A percentile compares a stretch with the other conserved stretches of the same genome.
phyloP scores from a whole-genome alignment of 1,140 invertebrate genomes.

The Brachionus calyciflorus region DNA sequence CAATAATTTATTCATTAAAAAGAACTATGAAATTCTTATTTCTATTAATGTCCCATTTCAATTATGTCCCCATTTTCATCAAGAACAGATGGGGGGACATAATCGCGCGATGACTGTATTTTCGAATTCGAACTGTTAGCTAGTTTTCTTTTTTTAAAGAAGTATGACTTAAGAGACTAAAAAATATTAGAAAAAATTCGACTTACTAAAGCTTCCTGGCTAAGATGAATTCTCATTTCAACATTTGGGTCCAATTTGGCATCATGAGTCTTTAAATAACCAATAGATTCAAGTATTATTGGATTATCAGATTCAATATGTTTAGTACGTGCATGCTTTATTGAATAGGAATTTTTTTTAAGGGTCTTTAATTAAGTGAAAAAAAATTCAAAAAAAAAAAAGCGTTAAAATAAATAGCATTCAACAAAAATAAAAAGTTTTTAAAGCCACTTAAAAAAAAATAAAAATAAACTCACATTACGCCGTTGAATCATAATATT shows the following conservation, averaged over 20 bases:
- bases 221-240: slow-evolving; percentile 36
- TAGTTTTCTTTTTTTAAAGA: too few relatives aligned
- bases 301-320: slow-evolving; percentile 20
- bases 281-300: slow-evolving; percentile 36
- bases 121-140: too few relatives aligned
- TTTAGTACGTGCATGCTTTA: neutral
- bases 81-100: too few relatives aligned
- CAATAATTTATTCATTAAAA: too few relatives aligned
- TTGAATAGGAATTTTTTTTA: neutral
- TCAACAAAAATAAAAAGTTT: neutral
- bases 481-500: slow-evolving; percentile 14
- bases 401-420: too few relatives aligned
- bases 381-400: neutral
- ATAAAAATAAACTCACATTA: neutral
- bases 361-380: neutral
- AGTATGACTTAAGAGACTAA: too few relatives aligned
- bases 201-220: neutral
- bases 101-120: too few relatives aligned
- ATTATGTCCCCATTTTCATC: too few relatives aligned
- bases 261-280: slow-evolving; percentile 42
- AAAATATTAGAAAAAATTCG: slow-evolving; percentile 6
- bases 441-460: neutral
- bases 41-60: too few relatives aligned
- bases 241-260: slow-evolving; percentile 21
- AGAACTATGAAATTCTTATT: too few relatives aligned